Evolutionary conservation across 2,113 vertebrate species (phyloP).

Genomic region (Chaenocephalus aceratus): DNA sequence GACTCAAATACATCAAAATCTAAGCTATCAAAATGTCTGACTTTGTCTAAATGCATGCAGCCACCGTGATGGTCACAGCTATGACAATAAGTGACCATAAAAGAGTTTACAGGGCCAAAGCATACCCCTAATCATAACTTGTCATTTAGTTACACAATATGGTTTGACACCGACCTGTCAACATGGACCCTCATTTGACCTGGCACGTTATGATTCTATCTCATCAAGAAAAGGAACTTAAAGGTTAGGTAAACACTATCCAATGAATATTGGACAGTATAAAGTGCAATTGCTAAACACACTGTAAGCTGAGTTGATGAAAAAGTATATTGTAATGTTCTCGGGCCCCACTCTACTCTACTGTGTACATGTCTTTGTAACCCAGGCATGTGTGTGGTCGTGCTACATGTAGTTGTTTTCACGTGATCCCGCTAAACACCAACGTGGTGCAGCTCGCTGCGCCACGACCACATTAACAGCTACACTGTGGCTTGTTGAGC

Average conservation of each 20-base stretch:
- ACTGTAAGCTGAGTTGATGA: neutral
- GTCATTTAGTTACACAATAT: neutral
- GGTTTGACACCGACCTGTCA: neutral
- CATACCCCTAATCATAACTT: no score
- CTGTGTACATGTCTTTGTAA: neutral
- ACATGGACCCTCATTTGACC: neutral
- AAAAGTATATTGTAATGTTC: neutral
- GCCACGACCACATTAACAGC: neutral
- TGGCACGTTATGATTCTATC: neutral
- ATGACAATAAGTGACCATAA: neutral
- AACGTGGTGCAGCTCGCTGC: neutral
- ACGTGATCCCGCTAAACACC: neutral
- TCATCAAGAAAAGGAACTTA: neutral
- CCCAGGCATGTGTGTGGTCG: neutral
- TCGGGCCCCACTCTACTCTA: neutral
- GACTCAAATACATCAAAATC: neutral
- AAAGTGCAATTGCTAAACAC: neutral
- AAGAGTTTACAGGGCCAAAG: no score
- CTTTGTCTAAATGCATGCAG: neutral
- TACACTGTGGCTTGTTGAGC: conserved; percentile 22
- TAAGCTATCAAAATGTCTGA: no score
- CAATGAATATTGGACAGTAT: conserved; percentile 10
- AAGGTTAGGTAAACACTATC: neutral
- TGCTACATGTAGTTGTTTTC: neutral
- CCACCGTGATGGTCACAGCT: neutral